Percentiles rank a stretch among this genome's conserved stretches.
phyloP scores from a whole-genome alignment of 2,797 vertebrate species.

The Melanotaenia maccullochi region DNA sequence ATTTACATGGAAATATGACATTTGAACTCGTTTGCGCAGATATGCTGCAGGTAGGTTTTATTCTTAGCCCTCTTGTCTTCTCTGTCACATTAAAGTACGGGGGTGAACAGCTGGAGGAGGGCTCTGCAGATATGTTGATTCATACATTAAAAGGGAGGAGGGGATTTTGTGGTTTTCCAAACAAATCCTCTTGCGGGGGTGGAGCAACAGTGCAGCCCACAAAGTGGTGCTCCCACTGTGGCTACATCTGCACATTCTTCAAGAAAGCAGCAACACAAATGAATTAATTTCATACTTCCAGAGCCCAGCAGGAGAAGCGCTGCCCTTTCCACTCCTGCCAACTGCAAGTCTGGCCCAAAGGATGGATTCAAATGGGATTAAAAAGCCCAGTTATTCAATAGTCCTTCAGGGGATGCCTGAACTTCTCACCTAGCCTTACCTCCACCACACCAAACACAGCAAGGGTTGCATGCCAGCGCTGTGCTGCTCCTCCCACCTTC shows the following conservation, averaged over 20 bases:
- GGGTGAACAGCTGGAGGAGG: conserved; percentile 46
- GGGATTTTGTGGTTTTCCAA: conserved; percentile 64
- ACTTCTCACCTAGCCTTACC: conserved; percentile 60
- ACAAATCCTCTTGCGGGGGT: conserved; percentile 42
- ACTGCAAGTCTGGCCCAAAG: conserved; percentile 47
- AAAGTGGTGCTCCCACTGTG: conserved; percentile 60
- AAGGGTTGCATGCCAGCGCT: conserved; percentile 35
- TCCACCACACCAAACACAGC: conserved; percentile 28
- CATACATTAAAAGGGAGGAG: conserved; percentile 36
- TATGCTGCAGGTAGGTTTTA: conserved; percentile 9
- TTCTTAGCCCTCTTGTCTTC: conserved; percentile 10
- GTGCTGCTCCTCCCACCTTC: conserved; percentile 8
- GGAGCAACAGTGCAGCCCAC: conserved; percentile 38
- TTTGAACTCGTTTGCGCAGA: neutral
- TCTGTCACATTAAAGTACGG: conserved; percentile 25
- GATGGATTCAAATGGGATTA: conserved; percentile 40
- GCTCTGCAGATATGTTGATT: conserved; percentile 47
- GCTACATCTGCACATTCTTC: conserved; percentile 73
- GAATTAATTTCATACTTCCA: conserved; percentile 69
- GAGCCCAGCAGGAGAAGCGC: conserved; percentile 54
- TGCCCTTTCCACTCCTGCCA: conserved; percentile 58
- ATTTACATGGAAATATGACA: neutral
- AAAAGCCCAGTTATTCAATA: conserved; percentile 36
- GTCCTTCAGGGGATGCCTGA: conserved; percentile 44
- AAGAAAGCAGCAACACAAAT: conserved; percentile 53